Conservation (phyloP, 1,140 invertebrate genomes). For the Leptinotarsa texana region DNA sequence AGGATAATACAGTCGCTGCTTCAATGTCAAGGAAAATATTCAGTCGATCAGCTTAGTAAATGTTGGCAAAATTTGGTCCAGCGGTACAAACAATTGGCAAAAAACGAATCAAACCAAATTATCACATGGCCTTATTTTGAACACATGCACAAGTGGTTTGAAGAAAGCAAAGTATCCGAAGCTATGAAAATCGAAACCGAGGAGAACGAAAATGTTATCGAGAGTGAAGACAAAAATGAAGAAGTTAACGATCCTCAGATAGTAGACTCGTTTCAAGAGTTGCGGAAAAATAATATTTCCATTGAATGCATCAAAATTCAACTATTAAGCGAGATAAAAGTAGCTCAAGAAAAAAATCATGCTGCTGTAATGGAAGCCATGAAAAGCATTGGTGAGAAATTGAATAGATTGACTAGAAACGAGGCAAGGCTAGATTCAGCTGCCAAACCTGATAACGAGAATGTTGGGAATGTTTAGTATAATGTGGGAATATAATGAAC, state of each 20-base stretch:
- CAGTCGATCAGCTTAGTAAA: constrained; percentile 37
- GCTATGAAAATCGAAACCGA: constrained; percentile 12
- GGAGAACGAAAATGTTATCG: constrained; percentile 8
- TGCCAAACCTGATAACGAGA: not conserved
- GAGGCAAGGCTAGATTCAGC: not conserved
- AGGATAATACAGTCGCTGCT: constrained; percentile 36
- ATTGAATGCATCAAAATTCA: constrained; percentile 23
- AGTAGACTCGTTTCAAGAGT: not conserved
- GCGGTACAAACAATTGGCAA: constrained; percentile 28
- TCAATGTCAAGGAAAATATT: constrained; percentile 34
- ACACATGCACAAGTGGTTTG: constrained; percentile 31
- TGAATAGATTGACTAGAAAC: not conserved
- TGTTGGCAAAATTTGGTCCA: constrained; percentile 41
- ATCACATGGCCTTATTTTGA: constrained; percentile 39
- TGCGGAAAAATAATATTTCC: constrained; percentile 14
- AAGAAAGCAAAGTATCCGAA: constrained; percentile 14
- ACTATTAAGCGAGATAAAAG: constrained; percentile 30
- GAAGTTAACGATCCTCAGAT: not conserved
- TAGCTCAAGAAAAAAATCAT: constrained; percentile 25
- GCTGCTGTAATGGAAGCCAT: constrained; percentile 18
- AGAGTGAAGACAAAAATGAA: constrained; percentile 21
- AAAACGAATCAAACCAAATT: constrained; percentile 32
- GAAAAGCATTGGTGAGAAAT: constrained; percentile 16
- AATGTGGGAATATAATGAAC: not conserved
- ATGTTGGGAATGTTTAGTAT: not conserved